These are phyloP conservation scores for Cryptoblepharus egeriae DNA, from an alignment of 2,797 vertebrate genomes.

Conservation along the genomic window DNA sequence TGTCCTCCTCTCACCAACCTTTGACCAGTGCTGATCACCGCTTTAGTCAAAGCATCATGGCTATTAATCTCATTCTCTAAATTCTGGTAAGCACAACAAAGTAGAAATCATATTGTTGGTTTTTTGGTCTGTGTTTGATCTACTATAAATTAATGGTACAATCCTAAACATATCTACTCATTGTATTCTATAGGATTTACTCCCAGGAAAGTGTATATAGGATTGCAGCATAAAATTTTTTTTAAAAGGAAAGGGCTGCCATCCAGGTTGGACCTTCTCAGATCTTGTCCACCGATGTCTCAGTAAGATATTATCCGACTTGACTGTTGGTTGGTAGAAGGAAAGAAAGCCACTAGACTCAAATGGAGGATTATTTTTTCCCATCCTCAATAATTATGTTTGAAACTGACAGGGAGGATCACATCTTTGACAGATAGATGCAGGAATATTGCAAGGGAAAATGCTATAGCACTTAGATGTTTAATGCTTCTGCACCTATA, in stretches of 20 bases:
- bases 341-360: no score
- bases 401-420: background rate
- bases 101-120: background rate
- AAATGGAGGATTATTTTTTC: no score
- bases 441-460: no score
- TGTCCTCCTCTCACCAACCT: conserved; percentile 83
- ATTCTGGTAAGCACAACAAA: conserved; percentile 74
- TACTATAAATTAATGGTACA: no score
- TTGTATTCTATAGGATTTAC: no score
- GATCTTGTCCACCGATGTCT: background rate
- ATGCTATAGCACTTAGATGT: no score
- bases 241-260: background rate
- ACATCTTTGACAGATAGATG: background rate
- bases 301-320: background rate
- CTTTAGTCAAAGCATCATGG: conserved; percentile 79
- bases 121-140: no score
- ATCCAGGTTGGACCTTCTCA: background rate
- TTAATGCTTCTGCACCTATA: no score
- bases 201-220: no score
- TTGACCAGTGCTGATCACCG: conserved; percentile 82
- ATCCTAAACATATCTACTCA: no score
- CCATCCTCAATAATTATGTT: background rate
- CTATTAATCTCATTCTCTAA: conserved; percentile 84
- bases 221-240: no score
- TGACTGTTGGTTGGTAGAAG: background rate